A percentile compares a stretch with the other conserved stretches of the same genome.
phyloP scores from a whole-genome alignment of 2,888 invertebrate genomes.

The Dicycla oo region DNA sequence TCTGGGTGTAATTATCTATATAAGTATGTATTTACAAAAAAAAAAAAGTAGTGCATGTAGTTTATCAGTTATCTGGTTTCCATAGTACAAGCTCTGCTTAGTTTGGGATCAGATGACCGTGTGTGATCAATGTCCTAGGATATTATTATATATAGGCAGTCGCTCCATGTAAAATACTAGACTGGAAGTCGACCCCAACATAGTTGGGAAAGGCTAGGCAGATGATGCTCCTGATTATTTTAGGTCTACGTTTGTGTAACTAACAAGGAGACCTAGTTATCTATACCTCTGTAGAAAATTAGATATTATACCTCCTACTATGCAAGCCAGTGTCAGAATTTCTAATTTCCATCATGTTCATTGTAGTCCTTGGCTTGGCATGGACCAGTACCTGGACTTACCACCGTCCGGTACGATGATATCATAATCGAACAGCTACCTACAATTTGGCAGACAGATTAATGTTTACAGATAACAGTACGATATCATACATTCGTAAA shows the following conservation, averaged over 20 bases:
- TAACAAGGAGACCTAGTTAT: not conserved
- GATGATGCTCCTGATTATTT: not conserved
- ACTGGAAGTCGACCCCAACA: too few relatives aligned
- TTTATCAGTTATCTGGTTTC: too few relatives aligned
- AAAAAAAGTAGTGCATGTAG: too few relatives aligned
- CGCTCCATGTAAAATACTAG: too few relatives aligned
- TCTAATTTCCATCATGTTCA: not conserved
- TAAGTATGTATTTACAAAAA: too few relatives aligned
- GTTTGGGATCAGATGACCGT: too few relatives aligned
- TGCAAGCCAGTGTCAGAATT: not conserved
- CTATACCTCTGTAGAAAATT: too few relatives aligned
- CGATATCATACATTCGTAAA: constrained; percentile 3
- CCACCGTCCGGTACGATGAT: constrained; percentile 2
- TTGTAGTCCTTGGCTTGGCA: not conserved
- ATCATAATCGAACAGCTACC: constrained; percentile 1
- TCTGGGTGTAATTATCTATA: too few relatives aligned
- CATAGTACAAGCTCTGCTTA: too few relatives aligned
- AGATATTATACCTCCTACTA: not conserved
- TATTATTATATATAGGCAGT: too few relatives aligned
- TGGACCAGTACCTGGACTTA: not conserved
- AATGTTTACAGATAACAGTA: constrained; percentile 10
- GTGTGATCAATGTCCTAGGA: too few relatives aligned
- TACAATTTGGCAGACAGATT: constrained; percentile 15
- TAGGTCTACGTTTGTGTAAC: not conserved
- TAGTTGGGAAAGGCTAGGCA: too few relatives aligned